These are phyloP conservation scores for Cosmorhoe ocellata DNA, from an alignment of 2,888 invertebrate genomes.

Conservation along the genomic window DNA sequence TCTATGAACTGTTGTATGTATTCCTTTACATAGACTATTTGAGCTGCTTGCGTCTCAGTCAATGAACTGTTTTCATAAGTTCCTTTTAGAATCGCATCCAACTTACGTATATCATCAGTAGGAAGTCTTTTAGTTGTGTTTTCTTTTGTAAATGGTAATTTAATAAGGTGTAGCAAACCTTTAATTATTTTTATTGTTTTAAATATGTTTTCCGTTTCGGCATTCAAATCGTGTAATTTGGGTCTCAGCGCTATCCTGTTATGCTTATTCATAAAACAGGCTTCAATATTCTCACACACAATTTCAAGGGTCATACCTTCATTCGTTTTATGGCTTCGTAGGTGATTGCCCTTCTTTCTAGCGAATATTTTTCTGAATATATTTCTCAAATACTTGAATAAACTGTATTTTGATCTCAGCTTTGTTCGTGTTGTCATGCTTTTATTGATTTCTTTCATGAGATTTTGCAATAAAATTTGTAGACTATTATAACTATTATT, in stretches of 20 bases:
- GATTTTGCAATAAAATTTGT: constrained; percentile 29
- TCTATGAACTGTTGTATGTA: constrained; percentile 55
- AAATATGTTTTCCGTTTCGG: constrained; percentile 54
- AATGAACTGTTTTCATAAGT: constrained; percentile 36
- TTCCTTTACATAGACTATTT: constrained; percentile 57
- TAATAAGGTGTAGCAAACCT: constrained; percentile 50
- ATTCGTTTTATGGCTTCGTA: constrained; percentile 29
- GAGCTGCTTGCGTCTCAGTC: constrained; percentile 44
- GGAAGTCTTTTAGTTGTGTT: constrained; percentile 19
- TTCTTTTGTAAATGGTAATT: constrained; percentile 31
- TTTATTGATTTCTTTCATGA: constrained; percentile 33
- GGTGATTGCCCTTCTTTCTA: constrained; percentile 29
- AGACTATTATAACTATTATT: constrained; percentile 1
- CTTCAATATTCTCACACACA: constrained; percentile 53
- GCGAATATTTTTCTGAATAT: constrained; percentile 54
- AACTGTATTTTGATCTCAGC: constrained; percentile 36
- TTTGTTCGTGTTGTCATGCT: constrained; percentile 32
- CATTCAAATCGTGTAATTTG: constrained; percentile 53
- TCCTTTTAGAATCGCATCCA: constrained; percentile 51
- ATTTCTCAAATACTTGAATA: constrained; percentile 53
- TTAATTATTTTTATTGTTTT: constrained; percentile 59
- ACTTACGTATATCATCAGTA: constrained; percentile 46
- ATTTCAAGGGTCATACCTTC: constrained; percentile 48
- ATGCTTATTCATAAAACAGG: constrained; percentile 45
- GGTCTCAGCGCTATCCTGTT: constrained; percentile 43